Conservation (phyloP, 2,888 invertebrate species). For the Autographa pulchrina region DNA sequence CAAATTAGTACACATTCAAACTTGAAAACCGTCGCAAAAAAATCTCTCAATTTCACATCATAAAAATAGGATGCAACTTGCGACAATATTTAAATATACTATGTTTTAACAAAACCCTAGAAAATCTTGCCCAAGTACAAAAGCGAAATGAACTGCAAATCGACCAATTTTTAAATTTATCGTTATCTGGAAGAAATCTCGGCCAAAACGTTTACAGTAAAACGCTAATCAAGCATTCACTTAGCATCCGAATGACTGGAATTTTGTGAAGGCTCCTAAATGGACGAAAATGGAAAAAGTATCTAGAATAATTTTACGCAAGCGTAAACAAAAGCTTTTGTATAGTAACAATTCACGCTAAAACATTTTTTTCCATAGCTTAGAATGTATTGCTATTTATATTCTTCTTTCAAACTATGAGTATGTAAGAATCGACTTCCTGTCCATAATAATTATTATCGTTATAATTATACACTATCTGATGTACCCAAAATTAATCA, state of each 20-base stretch:
- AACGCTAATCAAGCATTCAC: constrained; percentile 4
- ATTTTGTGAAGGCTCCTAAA: background rate
- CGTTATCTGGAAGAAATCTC: background rate
- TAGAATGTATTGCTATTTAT: too few relatives aligned
- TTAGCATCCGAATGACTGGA: background rate
- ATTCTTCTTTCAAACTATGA: too few relatives aligned
- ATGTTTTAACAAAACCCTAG: background rate
- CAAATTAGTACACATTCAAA: too few relatives aligned
- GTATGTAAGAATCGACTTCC: too few relatives aligned
- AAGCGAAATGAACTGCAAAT: background rate
- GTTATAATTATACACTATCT: too few relatives aligned
- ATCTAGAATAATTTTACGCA: background rate
- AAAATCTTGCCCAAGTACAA: background rate
- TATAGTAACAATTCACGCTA: background rate
- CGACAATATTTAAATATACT: too few relatives aligned
- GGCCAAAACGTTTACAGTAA: constrained; percentile 4
- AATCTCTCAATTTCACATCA: too few relatives aligned
- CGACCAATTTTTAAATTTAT: background rate
- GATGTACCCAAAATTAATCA: too few relatives aligned
- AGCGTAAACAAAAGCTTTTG: background rate
- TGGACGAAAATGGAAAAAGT: background rate
- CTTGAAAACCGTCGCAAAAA: too few relatives aligned
- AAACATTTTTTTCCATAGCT: background rate
- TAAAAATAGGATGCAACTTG: too few relatives aligned
- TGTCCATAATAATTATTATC: too few relatives aligned